phyloP scores from a whole-genome alignment of 2,888 invertebrate species.

The Eupelmus urozonus region DNA sequence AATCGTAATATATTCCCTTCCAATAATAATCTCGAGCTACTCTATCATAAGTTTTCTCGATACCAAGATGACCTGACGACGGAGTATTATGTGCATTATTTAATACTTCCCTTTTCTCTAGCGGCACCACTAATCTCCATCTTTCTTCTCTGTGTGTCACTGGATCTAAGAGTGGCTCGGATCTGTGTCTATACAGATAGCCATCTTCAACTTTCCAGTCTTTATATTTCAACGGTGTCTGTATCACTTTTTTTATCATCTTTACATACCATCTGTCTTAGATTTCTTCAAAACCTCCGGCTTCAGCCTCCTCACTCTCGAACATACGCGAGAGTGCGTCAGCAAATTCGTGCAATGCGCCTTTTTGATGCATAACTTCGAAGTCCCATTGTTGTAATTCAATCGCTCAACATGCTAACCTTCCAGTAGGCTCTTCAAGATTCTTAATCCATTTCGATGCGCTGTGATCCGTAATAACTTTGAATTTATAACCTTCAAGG shows the following conservation, averaged over 20 bases:
- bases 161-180: neutral
- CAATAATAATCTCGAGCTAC: slow-evolving; percentile 7
- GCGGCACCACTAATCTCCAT: slow-evolving; percentile 6
- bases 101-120: neutral
- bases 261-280: neutral
- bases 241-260: neutral
- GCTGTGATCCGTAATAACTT: neutral
- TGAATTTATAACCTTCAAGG: neutral
- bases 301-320: neutral
- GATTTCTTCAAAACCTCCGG: neutral
- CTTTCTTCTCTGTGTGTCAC: neutral
- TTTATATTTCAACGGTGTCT: neutral
- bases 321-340: neutral
- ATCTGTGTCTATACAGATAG: neutral
- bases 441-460: neutral
- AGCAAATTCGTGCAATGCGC: neutral
- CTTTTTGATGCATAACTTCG: neutral
- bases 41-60: slow-evolving; percentile 8
- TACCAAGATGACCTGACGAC: slow-evolving; percentile 1
- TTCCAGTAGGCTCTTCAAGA: neutral
- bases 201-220: neutral
- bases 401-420: neutral
- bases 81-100: neutral
- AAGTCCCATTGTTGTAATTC: neutral
- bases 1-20: neutral